Evolutionary conservation across 2,113 vertebrate genomes (phyloP), one percentile per base, ranked within the genome.

Genomic region (Dipodomys merriami): DNA sequence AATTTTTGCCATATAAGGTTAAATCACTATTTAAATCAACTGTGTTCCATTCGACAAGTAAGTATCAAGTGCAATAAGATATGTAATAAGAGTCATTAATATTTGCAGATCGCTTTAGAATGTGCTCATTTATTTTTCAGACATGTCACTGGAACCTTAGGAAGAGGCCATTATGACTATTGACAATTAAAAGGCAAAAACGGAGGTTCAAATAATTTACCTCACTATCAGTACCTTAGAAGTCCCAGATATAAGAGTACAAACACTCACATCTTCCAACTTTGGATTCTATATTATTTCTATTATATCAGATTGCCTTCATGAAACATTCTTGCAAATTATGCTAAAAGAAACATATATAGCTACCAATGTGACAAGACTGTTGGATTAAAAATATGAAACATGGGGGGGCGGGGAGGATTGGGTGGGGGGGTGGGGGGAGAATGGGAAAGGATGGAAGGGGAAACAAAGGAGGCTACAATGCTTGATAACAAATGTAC

Each of bases 261-360:
- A 91, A 27, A 86, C 80, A 85, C 27, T 79, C 30, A 79, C 29
- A 18, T 85, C 16, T 92, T 85, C 35, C 67, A 74, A 90, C 29
- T 60, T 88, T 76, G 72, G 12, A n/a, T 71, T 77, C 29, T 27
- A n/a, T 89, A 22, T 86, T 49, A 62, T 93, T 94, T 86, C 67
- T 18, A 68, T 67, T 46, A 69, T 15, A 64, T 27, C 68, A 86
- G n/a, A 81, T 82, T 84, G 35, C 5, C 19, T 82, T 44, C 23
- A 33, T 44, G 86, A 82, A 87, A 79, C 25, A 86, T 46, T 5
- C 16, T 86, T 88, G 30, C 8, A 57, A 27, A 78, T 91, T 87
- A 57, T 35, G 25, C 27, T 30, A 30, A 81, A 60, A 93, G 86
- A 97, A 86, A 81, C 11, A 71, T 74, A 64, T 9, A 46, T 22